Evolutionary conservation across 2,888 invertebrate genomes (phyloP), one percentile per base, ranked within the genome.

Genomic region (Meiosimyza platycephala): DNA sequence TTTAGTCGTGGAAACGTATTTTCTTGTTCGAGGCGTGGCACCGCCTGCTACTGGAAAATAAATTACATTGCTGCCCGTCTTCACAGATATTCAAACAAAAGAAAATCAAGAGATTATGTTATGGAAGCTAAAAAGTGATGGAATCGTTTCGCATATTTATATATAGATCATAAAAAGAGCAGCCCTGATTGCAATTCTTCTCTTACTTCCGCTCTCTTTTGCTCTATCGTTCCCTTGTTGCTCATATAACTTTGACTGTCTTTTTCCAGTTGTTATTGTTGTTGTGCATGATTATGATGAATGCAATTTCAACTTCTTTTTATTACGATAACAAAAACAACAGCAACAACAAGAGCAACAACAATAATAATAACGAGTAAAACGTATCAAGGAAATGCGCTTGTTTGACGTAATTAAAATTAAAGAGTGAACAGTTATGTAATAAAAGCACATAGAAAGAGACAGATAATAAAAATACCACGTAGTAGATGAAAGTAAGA

Each of bases 371-470:
- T 6, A 16, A 22, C 18, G 50, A 57, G 28, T 5, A 16, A 52
- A 22, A 70, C 63, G 52, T 63, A 63, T 70, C 70, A 62, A 70
- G 70, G 62, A 70, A 62, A 62, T 18, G 47, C 62, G 28, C 54
- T 70, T 82, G 81, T 82, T 82, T 82, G 82, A 82, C 80, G 83
- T 83, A 83, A 82, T 82, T 82, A 83, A 83, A 82, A 83, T 83
- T 82, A 83, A 82, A 82, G 70, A 70, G 81, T 80, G 80, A 83
- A 80, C 80, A 81, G 80, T 83, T 80, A 63, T 40, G 70, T 54
- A 70, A 70, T 70, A 52, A 70, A 70, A 59, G 59, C 40, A 40
- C 6, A 59, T 28, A 68, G 40, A 54, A 16, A 47, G 33, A 13
- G 57, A 28, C 48, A 59, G 68, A 68, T 6, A 7, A n/a, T 33